These are phyloP conservation scores for Ectropis grisescens DNA, from an alignment of 1,140 invertebrate genomes.

Conservation along the genomic window DNA sequence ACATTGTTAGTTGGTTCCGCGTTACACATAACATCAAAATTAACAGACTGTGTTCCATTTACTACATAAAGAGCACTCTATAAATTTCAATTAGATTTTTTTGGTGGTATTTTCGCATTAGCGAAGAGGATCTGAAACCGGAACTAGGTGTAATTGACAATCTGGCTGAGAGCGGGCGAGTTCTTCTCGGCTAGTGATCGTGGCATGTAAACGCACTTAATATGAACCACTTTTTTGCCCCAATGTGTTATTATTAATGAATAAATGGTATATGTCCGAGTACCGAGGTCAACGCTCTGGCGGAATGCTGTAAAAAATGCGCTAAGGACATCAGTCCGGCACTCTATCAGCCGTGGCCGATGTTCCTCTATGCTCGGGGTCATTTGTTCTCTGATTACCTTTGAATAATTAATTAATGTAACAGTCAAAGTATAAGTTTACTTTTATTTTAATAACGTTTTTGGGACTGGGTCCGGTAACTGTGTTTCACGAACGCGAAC, in stretches of 20 bases:
- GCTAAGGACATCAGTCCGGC: slow-evolving; percentile 50
- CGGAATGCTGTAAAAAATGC: slow-evolving; percentile 62
- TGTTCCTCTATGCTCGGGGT: slow-evolving; percentile 24
- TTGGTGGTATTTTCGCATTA: slow-evolving; percentile 27
- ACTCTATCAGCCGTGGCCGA: slow-evolving; percentile 37
- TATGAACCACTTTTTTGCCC: slow-evolving; percentile 52
- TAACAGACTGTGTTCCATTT: neutral
- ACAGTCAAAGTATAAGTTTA: no score
- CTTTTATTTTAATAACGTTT: no score
- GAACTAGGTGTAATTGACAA: slow-evolving; percentile 49
- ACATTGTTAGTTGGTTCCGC: no score
- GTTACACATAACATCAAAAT: no score
- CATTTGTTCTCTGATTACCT: slow-evolving; percentile 33
- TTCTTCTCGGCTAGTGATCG: slow-evolving; percentile 6
- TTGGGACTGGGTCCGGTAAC: no score
- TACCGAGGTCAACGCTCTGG: slow-evolving; percentile 53
- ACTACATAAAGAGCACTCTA: slow-evolving; percentile 34
- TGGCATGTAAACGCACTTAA: slow-evolving; percentile 30
- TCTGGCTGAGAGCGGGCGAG: slow-evolving; percentile 11
- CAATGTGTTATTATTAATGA: slow-evolving; percentile 47
- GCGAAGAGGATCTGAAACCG: slow-evolving; percentile 52
- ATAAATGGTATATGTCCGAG: slow-evolving; percentile 48
- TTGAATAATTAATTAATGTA: slow-evolving; percentile 36
- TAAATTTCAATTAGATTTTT: slow-evolving; percentile 43
- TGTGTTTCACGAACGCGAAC: no score